Evolutionary conservation across 2,888 invertebrate species (phyloP).

Genomic region (Agrotis exclamationis): DNA sequence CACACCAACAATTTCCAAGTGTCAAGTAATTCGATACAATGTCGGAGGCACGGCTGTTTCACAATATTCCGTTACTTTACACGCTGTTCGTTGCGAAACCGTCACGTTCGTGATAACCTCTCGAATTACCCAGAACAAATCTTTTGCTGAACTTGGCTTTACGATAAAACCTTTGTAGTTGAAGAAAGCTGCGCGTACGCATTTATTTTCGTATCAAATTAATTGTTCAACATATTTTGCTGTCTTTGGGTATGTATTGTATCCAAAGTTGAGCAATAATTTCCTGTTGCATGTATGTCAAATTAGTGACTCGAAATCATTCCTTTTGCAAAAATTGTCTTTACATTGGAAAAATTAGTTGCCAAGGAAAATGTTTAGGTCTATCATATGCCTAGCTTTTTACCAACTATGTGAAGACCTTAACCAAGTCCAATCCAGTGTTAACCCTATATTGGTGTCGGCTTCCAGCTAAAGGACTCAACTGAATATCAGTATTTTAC

Average conservation of each 20-base stretch:
- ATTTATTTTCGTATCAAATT: background rate
- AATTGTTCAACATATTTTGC: background rate
- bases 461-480: no score
- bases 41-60: conserved; percentile 34
- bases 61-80: conserved; percentile 49
- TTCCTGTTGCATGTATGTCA: no score
- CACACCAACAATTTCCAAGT: conserved; percentile 6
- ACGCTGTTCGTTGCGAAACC: conserved; percentile 38
- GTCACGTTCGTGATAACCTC: conserved; percentile 21
- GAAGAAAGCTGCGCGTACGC: no score
- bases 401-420: no score
- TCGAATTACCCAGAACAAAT: conserved; percentile 31
- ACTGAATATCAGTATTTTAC: no score
- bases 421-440: no score
- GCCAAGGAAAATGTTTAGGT: no score
- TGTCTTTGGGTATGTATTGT: background rate
- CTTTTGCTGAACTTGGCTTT: conserved; percentile 10
- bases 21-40: conserved; percentile 43
- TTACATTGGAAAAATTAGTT: no score
- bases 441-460: no score
- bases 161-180: background rate
- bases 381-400: background rate
- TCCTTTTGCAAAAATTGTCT: background rate
- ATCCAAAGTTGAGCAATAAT: background rate
- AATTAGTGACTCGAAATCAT: no score